Base-by-base conservation (phyloP, 2,113 vertebrate genomes). In the Myrmecobius fasciatus region DNA sequence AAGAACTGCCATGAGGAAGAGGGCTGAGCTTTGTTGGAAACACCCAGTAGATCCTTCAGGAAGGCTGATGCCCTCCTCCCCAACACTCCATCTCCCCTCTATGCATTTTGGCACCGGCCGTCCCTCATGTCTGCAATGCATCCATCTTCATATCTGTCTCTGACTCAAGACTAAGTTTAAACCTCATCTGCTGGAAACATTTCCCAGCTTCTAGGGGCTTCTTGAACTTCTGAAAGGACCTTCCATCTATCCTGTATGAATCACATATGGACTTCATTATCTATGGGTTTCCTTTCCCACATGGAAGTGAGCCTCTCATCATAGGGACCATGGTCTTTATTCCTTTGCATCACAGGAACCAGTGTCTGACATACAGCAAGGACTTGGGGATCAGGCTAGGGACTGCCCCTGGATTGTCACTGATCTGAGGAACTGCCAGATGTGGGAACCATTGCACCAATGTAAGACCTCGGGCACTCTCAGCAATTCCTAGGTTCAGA, bases 201-300 rank as follows among this genome's bases (percentile, higher is more conserved):
- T 67, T 36, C 60, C 31, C 60, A 67, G 60, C 36, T 6, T 1
- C 36, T 75, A 75, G 36, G 60, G 5, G 0, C 31, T n/a, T 31
- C 60, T 36, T 20, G n/a, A 48, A 48, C 48, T 56, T 43, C 14
- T 22, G 67, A 14, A 11, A 67, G 14, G 12, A n/a, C 36, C 67
- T 75, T 75, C 67, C 36, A 43, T 36, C 31, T n/a, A 36, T 1
- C 36, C 60, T 36, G 31, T 36, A 17, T 36, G 60, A 0, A 67
- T n/a, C 67, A 7, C n/a, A 5, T 3, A n/a, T n/a, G 14, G 10
- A 0, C 14, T 4, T 20, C 12, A 7, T n/a, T n/a, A 20, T n/a
- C 36, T n/a, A 2, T n/a, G 12, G 3, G 31, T 4, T 75, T 75
- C 60, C 67, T 75, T 22, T 14, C 67, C 36, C 1, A 20, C 36